These are phyloP conservation scores for Drosophila phalerata DNA, from an alignment of 2,888 invertebrate species.

Conservation along the genomic window DNA sequence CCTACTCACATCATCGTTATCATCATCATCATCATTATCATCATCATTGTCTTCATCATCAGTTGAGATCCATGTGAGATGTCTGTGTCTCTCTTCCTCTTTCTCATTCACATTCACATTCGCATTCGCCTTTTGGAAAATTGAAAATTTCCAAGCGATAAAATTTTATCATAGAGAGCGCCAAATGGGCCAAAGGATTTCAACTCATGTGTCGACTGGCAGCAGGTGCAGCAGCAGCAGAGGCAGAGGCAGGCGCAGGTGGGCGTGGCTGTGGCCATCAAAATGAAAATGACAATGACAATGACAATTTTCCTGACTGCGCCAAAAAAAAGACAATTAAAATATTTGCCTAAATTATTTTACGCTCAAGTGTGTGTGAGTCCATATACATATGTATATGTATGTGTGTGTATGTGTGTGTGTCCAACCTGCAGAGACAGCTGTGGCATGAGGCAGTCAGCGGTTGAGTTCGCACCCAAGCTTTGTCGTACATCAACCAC, in stretches of 20 bases:
- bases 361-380: neutral
- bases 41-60: constrained; percentile 7
- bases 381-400: neutral
- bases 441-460: constrained; percentile 12
- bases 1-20: neutral
- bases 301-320: constrained; percentile 39
- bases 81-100: neutral
- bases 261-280: constrained; percentile 17
- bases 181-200: constrained; percentile 49
- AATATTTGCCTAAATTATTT: constrained; percentile 74
- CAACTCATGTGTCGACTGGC: constrained; percentile 7
- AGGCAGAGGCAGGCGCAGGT: constrained; percentile 15
- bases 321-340: constrained; percentile 64
- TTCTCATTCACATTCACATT: constrained; percentile 7
- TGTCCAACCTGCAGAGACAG: constrained; percentile 12
- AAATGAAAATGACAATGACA: constrained; percentile 28
- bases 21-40: constrained; percentile 1
- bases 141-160: constrained; percentile 85
- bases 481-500: constrained; percentile 25
- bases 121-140: constrained; percentile 68
- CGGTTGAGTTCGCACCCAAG: neutral
- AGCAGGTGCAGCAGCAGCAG: constrained; percentile 39
- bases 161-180: constrained; percentile 79
- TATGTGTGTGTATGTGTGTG: neutral
- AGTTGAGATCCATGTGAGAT: constrained; percentile 10